A percentile compares a stretch with the other conserved stretches of the same genome.
phyloP scores from a whole-genome alignment of 1,140 invertebrate genomes.

The Drosophila santomea region DNA sequence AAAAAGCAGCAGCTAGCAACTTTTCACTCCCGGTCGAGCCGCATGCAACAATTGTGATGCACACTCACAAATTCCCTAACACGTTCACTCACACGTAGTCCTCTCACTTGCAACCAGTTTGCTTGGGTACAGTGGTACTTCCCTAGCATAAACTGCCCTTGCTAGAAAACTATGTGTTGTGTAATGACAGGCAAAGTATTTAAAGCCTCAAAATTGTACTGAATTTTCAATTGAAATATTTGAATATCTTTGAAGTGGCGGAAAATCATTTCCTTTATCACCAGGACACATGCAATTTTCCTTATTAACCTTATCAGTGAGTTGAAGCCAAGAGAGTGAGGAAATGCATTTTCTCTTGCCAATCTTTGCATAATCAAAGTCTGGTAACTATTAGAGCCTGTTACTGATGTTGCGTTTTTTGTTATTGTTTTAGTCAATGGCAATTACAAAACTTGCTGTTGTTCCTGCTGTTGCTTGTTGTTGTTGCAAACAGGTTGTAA shows the following conservation, averaged over 20 bases:
- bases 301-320: conserved; percentile 1
- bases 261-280: too few species aligned
- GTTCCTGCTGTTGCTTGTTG: conserved; percentile 26
- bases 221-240: too few species aligned
- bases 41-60: conserved; percentile 63
- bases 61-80: conserved; percentile 19
- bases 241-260: too few species aligned
- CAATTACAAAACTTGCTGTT: conserved; percentile 73
- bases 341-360: conserved; percentile 58
- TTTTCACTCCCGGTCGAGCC: conserved; percentile 45
- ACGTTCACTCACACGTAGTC: conserved; percentile 12
- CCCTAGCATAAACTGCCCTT: neutral
- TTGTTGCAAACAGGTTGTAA: conserved; percentile 69
- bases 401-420: conserved; percentile 11
- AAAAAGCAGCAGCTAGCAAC: conserved; percentile 10
- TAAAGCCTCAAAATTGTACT: too few species aligned
- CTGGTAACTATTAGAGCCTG: conserved; percentile 15
- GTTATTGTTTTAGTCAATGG: conserved; percentile 21
- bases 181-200: neutral
- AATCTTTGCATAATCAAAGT: conserved; percentile 66
- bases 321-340: neutral
- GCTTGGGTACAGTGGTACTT: conserved; percentile 14
- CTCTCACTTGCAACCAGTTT: conserved; percentile 42
- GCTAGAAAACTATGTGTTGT: neutral
- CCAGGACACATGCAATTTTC: conserved; percentile 2